A percentile compares a stretch with the other conserved stretches of the same genome.
These are phyloP conservation scores for Motacilla tschutschensis DNA, from an alignment of 2,113 vertebrate genomes.

Conservation along the genomic window DNA sequence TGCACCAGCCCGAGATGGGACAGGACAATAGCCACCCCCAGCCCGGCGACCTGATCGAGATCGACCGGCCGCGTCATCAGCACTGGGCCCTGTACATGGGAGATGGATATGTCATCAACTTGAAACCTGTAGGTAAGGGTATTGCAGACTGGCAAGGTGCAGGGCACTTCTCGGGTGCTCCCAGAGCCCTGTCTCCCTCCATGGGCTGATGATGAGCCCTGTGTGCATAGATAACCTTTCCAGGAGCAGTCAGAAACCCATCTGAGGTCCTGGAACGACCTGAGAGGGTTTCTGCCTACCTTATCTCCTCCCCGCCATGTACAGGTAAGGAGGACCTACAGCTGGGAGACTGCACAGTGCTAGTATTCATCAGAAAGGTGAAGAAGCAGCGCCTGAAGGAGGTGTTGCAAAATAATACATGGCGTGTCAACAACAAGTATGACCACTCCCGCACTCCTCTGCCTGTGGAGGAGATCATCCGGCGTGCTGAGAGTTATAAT, in stretches of 20 bases:
- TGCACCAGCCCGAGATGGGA: too few relatives aligned
- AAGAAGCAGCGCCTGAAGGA: conserved; percentile 91
- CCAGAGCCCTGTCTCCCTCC: neutral
- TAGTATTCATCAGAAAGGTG: conserved; percentile 80
- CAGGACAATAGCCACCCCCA: too few relatives aligned
- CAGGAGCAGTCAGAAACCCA: neutral
- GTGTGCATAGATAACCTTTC: fast-evolving
- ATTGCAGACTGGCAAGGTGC: fast-evolving
- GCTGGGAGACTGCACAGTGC: too few relatives aligned
- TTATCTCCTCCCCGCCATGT: neutral
- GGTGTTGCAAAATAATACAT: conserved; percentile 80
- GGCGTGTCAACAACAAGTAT: conserved; percentile 91
- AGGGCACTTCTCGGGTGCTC: too few relatives aligned
- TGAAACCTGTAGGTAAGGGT: conserved; percentile 79
- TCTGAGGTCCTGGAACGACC: neutral
- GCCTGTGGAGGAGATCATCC: conserved; percentile 81
- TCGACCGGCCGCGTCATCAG: conserved; percentile 84
- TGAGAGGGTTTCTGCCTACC: neutral
- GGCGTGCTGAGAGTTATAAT: conserved; percentile 76
- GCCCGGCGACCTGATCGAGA: conserved; percentile 94
- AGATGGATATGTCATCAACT: conserved; percentile 89
- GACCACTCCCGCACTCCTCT: conserved; percentile 78
- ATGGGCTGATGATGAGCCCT: neutral
- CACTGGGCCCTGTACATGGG: conserved; percentile 94
- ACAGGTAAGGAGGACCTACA: too few relatives aligned